These are phyloP conservation scores for Cotesia vestalis DNA, from an alignment of 1,140 invertebrate species.

Conservation along the genomic window DNA sequence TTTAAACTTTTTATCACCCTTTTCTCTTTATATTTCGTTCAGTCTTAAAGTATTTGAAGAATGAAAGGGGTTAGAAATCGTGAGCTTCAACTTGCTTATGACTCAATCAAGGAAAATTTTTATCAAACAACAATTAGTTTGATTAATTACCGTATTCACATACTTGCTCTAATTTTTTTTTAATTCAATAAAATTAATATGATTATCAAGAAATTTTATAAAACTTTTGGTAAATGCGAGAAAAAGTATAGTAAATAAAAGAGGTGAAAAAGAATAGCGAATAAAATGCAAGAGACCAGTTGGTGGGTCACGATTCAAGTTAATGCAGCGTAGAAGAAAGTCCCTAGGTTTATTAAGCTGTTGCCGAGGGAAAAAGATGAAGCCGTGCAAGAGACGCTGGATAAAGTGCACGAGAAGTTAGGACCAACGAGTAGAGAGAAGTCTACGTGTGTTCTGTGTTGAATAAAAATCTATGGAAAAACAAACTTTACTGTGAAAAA, in stretches of 20 bases:
- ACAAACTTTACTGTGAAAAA: slow-evolving; percentile 6
- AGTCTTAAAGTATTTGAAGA: no score
- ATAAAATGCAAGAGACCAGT: slow-evolving; percentile 31
- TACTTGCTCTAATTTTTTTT: no score
- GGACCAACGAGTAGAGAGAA: slow-evolving; percentile 20
- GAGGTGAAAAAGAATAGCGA: slow-evolving; percentile 15
- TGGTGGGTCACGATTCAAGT: slow-evolving; percentile 43
- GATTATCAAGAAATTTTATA: no score
- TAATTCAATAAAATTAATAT: no score
- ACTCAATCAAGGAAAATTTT: no score
- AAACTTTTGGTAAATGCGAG: no score
- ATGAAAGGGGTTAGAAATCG: no score
- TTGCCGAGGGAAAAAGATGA: slow-evolving; percentile 37
- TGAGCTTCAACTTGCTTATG: no score
- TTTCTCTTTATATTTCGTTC: no score
- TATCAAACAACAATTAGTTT: no score
- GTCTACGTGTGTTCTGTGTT: no score
- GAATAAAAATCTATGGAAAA: not conserved
- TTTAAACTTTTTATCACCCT: not conserved
- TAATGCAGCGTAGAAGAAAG: slow-evolving; percentile 46
- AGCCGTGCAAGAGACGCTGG: slow-evolving; percentile 35
- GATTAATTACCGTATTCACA: not conserved
- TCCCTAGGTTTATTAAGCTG: slow-evolving; percentile 42
- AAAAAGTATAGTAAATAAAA: not conserved
- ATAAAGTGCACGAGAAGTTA: slow-evolving; percentile 39